A percentile compares a stretch with the other conserved stretches of the same genome.
Evolutionary conservation across 2,113 vertebrate species (phyloP).

Genomic region (Crypturellus undulatus): DNA sequence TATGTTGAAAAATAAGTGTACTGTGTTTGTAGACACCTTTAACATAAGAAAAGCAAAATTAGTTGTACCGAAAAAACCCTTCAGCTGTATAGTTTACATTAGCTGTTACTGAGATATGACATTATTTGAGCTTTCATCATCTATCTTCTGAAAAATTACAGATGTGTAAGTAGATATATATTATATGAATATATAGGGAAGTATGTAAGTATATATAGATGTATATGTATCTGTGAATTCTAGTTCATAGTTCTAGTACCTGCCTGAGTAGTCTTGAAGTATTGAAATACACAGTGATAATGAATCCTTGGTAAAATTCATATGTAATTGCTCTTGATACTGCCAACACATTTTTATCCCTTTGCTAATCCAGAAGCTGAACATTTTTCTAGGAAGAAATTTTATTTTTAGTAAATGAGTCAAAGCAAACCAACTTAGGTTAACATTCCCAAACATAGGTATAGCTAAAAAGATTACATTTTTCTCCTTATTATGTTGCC

Average conservation of each 20-base stretch:
- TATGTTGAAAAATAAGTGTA: background rate
- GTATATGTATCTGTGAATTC: background rate
- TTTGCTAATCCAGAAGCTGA: slow-evolving; percentile 25
- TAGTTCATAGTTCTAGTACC: background rate
- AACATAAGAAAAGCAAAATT: background rate
- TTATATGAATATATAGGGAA: too few species aligned
- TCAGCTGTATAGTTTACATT: background rate
- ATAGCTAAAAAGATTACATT: slow-evolving; percentile 19
- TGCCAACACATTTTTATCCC: slow-evolving; percentile 31
- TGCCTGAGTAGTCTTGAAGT: background rate
- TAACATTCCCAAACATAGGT: slow-evolving; percentile 49
- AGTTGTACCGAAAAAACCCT: background rate
- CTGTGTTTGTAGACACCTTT: background rate
- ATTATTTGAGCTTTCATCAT: background rate
- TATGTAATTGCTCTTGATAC: background rate
- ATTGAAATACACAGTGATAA: background rate
- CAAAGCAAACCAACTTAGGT: slow-evolving; percentile 11
- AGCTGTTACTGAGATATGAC: background rate
- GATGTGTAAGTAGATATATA: too few species aligned
- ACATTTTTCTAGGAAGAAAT: background rate
- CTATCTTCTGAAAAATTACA: background rate
- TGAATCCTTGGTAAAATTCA: background rate
- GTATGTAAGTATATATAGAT: too few species aligned
- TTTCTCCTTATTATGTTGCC: slow-evolving; percentile 27
- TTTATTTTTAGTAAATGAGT: slow-evolving; percentile 40